phyloP scores from a whole-genome alignment of 2,113 vertebrate species.

The Excalfactoria chinensis region DNA sequence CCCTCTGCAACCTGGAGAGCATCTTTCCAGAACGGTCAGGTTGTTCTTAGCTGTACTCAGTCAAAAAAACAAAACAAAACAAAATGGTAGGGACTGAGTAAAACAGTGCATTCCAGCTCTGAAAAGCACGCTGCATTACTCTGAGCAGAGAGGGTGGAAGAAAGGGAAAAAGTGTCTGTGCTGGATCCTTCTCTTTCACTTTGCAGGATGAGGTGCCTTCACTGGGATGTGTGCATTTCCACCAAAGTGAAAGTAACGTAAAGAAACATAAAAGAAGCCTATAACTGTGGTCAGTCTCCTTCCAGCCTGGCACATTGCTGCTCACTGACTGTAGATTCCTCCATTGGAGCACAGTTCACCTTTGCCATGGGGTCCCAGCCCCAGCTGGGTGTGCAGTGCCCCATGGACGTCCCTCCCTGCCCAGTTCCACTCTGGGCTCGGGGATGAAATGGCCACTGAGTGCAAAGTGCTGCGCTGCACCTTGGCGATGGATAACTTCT shows the following conservation, averaged over 20 bases:
- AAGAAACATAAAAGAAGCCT: neutral
- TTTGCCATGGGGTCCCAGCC: neutral
- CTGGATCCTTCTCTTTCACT: neutral
- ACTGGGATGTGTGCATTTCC: neutral
- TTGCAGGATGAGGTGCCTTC: neutral
- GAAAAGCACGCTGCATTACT: neutral
- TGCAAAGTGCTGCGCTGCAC: slow-evolving; percentile 11
- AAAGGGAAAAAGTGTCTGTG: neutral
- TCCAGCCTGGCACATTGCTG: neutral
- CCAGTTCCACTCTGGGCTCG: neutral
- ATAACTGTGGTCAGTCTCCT: neutral
- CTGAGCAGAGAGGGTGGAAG: neutral
- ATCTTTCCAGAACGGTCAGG: neutral
- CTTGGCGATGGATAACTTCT: slow-evolving; percentile 14
- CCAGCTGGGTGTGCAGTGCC: neutral
- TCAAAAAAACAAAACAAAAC: neutral
- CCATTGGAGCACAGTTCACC: no score
- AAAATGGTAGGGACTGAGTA: neutral
- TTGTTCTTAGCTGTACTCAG: neutral
- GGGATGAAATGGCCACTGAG: neutral
- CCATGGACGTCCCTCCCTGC: neutral
- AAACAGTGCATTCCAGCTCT: neutral
- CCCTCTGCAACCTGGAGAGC: neutral
- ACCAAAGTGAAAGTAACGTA: neutral
- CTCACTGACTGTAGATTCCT: neutral